Base-by-base conservation (phyloP, 2,797 vertebrate genomes). In the Pantherophis alleghaniensis region DNA sequence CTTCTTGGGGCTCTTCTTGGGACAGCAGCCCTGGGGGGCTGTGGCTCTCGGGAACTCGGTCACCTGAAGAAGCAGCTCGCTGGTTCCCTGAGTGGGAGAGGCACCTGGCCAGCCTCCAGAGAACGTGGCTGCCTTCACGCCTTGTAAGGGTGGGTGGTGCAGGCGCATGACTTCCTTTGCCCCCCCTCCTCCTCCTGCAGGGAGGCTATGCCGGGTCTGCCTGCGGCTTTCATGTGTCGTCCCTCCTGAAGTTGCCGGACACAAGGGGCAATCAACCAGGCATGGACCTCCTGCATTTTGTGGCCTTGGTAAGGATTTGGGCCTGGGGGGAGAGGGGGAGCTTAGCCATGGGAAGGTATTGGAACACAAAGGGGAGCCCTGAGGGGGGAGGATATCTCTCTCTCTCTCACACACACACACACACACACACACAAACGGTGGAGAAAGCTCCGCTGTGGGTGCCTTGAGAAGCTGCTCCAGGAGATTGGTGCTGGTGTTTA, bases 201-300 rank as follows among this genome's bases (percentile, higher is more conserved):
- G 98, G 98, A 0, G 98, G 98, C 28, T 98, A 98, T 6, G 98
- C 98, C 0, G 98, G 98, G 89, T 98, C 97, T 18, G 98, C 98
- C 0, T 69, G 98, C 0, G 98, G 98, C 20, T 99, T 98, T 92
- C 97, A 98, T 53, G 98, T 98, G 95, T 92, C 98, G 7, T 99
- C 98, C 1, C 97, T 98, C 74, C 96, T 98, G 74, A 98, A 98
- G 94, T 96, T 99, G 13, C 98, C 94, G 0, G 98, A 98, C 95
- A 98, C 98, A 74, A 98, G 98, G 95, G 98, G 98, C 93, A 98
- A 98, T 96, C 98, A 98, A 95, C 98, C 98, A 0, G 98, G 98
- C 93, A 98, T 98, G 98, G 98, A 98, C 95, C 98, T 98, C 3
- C 98, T 99, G 98, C 98, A 98, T 96, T 99, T 98, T 5, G 98